Base-by-base conservation (phyloP, 2,113 vertebrate species). In the Accipiter cooperii region DNA sequence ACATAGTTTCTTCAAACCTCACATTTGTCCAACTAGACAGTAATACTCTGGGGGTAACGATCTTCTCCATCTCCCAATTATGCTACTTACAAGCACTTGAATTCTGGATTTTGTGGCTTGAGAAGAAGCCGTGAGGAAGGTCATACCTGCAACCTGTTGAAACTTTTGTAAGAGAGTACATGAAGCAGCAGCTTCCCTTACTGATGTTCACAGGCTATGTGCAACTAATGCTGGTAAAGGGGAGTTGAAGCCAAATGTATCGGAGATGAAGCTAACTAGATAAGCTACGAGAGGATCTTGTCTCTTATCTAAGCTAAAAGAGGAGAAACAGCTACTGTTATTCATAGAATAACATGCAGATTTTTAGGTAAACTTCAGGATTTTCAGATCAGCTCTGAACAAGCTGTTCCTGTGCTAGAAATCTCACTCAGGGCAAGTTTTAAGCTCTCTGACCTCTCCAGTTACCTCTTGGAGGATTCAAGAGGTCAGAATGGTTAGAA, bases 181-280 rank as follows among this genome's bases (percentile, higher is more conserved):
- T 14, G 44, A n/a, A 61, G 8, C 16, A 42, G 4, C 9, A 17
- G 8, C 17, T 68, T 83, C 28, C 17, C 4, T 89, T 44, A 13
- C 2, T 18, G 8, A 11, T 44, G 8, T 22, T 70, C 22, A 20
- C 1, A 44, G 9, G 1, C 3, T 74, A 6, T 28, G 20, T 28
- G n/a, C 14, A 55, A 60, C 12, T 25, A 29, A 82, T 17, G 31
- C 14, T 52, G 9, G 3, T 28, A 54, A 79, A 79, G n/a, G 1
- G 2, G 15, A 38, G 2, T 3, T 20, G 26, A 21, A 70, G 4
- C 2, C 36, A 84, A 55, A 73, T 10, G 4, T 12, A 13, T 68
- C 17, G n/a, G 28, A 40, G 42, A 29, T 33, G 42, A 90, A 76
- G 17, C 8, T 46, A 57, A 49, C 21, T 21, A 14, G 6, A 9